Base-by-base conservation (phyloP, 2,113 vertebrate species). In the Dolichotis patagonum region DNA sequence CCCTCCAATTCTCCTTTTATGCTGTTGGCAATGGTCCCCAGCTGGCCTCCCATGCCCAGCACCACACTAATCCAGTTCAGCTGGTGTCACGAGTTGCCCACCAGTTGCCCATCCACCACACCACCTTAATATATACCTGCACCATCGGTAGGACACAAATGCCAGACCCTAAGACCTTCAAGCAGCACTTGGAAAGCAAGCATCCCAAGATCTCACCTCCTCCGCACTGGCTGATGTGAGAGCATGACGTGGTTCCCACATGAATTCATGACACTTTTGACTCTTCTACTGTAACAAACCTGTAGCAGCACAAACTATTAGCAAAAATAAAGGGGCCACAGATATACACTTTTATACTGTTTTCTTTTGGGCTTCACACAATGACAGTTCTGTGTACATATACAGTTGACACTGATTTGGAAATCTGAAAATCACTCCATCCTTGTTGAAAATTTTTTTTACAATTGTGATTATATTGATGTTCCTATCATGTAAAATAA, bases 401-500 rank as follows among this genome's bases (percentile, higher is more conserved):
- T 99, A 99, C 98, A 99, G 99, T 99, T 98, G 98, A 98, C 98
- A 98, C 98, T 98, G 97, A 98, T 98, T 98, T 99, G 98, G 97
- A 99, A 98, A 98, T 98, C 98, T 98, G 97, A 98, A 98, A 98
- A 99, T 98, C 98, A 98, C 98, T 98, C 98, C 98, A 98, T 99
- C 97, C 98, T 99, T 98, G 98, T 98, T 98, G 4, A 99, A 98
- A 98, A 98, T 97, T 98, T 98, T 98, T 98, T 99, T 99, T 98
- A 98, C 98, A 98, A 98, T 98, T 99, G 98, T 99, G 99, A 99
- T 99, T 99, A 99, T 99, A 99, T 99, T 99, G 98, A 98, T 99
- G 98, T 99, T 99, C 98, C 99, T 99, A 99, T 99, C 99, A 98
- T 99, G 98, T 99, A 99, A 98, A 98, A 99, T 99, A 99, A 99